phyloP scores from a whole-genome alignment of 2,113 vertebrate genomes.

The Mustela nigripes region DNA sequence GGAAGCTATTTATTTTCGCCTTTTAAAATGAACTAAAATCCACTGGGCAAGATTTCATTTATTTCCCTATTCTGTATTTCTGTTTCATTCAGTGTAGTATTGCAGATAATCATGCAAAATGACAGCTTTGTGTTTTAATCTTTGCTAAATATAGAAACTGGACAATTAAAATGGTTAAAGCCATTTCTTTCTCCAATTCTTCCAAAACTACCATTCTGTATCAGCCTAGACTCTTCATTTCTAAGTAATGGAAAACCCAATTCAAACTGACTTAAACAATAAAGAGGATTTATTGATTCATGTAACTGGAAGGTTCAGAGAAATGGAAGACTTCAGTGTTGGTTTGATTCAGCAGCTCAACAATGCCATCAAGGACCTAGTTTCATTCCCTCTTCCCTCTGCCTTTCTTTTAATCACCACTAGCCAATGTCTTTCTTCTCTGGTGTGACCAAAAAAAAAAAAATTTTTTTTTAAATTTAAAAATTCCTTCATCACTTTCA shows the following conservation, averaged over 20 bases:
- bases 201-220: slow-evolving; percentile 10
- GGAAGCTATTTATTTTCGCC: slow-evolving; percentile 61
- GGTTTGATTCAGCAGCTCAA: slow-evolving; percentile 37
- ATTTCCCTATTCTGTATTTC: slow-evolving; percentile 19
- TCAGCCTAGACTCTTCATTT: neutral
- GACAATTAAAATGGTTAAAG: slow-evolving; percentile 41
- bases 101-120: slow-evolving; percentile 36
- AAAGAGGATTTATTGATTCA: slow-evolving; percentile 7
- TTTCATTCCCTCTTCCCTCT: neutral
- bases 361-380: neutral
- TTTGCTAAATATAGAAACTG: slow-evolving; percentile 62
- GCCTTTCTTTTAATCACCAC: neutral
- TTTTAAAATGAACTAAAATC: slow-evolving; percentile 51
- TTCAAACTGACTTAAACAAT: slow-evolving; percentile 51
- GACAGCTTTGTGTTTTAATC: slow-evolving; percentile 23
- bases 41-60: neutral
- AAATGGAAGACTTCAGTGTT: neutral
- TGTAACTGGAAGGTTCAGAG: neutral
- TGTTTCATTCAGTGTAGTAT: slow-evolving; percentile 39
- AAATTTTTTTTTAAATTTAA: neutral
- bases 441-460: neutral
- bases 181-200: neutral
- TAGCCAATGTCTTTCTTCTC: neutral
- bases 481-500: neutral
- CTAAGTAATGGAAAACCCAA: neutral